These are phyloP conservation scores for Huso huso DNA, from an alignment of 2,797 vertebrate genomes.

Conservation along the genomic window DNA sequence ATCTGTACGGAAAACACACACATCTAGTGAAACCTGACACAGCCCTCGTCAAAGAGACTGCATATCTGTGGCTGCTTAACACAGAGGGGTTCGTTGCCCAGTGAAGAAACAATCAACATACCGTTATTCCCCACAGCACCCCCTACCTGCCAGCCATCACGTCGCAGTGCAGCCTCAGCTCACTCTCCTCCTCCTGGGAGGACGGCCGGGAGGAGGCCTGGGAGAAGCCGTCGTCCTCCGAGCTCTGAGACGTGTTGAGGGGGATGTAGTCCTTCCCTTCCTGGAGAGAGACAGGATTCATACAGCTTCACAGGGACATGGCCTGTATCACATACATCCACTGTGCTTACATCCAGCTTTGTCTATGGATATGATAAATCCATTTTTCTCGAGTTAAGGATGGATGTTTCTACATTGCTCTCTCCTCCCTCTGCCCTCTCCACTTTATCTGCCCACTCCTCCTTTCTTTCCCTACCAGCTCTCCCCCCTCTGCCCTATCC, in stretches of 20 bases:
- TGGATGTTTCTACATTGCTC: not conserved
- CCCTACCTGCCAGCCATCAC: conserved; percentile 76
- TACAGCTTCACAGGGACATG: too few species aligned
- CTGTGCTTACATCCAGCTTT: too few species aligned
- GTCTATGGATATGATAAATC: too few species aligned
- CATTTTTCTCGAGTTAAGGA: too few species aligned
- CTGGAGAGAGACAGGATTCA: conserved; percentile 39
- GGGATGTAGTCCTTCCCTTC: conserved; percentile 78
- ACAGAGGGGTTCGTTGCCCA: too few species aligned
- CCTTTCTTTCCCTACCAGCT: not conserved
- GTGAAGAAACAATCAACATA: too few species aligned
- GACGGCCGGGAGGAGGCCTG: conserved; percentile 78
- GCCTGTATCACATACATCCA: too few species aligned
- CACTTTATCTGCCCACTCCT: not conserved
- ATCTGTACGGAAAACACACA: too few species aligned
- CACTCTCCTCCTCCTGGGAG: conserved; percentile 64
- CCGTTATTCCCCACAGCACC: not conserved
- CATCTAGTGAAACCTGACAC: too few species aligned
- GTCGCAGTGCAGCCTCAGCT: conserved; percentile 69
- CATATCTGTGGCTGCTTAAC: too few species aligned
- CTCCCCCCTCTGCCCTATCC: too few species aligned
- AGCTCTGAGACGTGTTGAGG: conserved; percentile 76
- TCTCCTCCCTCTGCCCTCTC: not conserved
- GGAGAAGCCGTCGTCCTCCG: conserved; percentile 84
- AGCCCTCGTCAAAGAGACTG: too few species aligned